Evolutionary conservation across 1,140 invertebrate genomes (phyloP), one percentile per base, ranked within the genome.

Genomic region (Scaptomyza pallida): DNA sequence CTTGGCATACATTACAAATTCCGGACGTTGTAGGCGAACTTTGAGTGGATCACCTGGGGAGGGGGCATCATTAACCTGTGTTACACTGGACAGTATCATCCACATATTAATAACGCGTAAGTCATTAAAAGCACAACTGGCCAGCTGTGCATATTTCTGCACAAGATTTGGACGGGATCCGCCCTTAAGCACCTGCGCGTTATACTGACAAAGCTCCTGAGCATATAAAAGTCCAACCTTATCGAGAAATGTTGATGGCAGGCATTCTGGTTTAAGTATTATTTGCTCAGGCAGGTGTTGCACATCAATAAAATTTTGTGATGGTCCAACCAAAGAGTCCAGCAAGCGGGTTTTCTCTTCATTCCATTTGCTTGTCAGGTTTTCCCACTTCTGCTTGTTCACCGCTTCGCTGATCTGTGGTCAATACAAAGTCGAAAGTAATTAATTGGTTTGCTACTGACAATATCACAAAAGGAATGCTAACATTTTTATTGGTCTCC

Each of bases 41-140:
- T 95, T 94, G 8, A 96, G 92, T 59, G 95, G 94, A 92, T 96
- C 95, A 60, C 94, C 94, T 62, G 93, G 92, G 62, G 93, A 92
- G 0, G 94, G 93, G 1, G 48, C 51, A 17, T 59, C 43, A 33
- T n/a, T 43, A 8, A 82, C 61, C 8, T 88, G 62, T 0, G 73
- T 81, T 2, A 88, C 71, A 41, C 70, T 75, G 5, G 74, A 47
- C 0, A 98, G 94, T 82, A 98, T 96, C 79, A 95, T 94, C 97
- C 98, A 99, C 91, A 98, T 94, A 88, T 98, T 97, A 47, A 94
- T 93, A 0, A 97, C 94, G 93, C 97, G 97, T 93, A 96, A 92
- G 92, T 98, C 96, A 90, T 96, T 95, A 52, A 97, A 94, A n/a
- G n/a, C n/a, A 41, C 94, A 94, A 59, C 94, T 93, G 5, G 33